These are phyloP conservation scores for Eudemis profundana DNA, from an alignment of 2,888 invertebrate genomes.

Conservation along the genomic window DNA sequence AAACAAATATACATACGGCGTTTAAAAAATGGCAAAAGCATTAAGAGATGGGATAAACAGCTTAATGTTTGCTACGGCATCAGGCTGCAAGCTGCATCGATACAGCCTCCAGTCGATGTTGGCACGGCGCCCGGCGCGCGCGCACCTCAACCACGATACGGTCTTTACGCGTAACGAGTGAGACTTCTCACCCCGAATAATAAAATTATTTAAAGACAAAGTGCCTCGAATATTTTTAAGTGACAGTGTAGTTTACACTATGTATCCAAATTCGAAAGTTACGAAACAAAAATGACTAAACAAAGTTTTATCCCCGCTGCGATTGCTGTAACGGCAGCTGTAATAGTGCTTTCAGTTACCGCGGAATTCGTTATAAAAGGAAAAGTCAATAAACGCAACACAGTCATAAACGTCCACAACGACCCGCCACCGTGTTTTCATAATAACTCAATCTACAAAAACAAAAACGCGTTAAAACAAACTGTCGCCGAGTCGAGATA, in stretches of 20 bases:
- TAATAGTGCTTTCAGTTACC: constrained; percentile 50
- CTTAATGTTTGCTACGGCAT: constrained; percentile 75
- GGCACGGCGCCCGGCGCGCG: constrained; percentile 76
- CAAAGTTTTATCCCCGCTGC: constrained; percentile 44
- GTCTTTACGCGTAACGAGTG: constrained; percentile 17
- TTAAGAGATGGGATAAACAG: constrained; percentile 69
- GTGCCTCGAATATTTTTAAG: neutral
- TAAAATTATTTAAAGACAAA: neutral
- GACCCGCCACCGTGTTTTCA: constrained; percentile 69
- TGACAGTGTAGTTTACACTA: constrained; percentile 23
- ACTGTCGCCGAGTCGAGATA: constrained; percentile 75
- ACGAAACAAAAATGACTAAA: constrained; percentile 64
- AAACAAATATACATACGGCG: too few species aligned
- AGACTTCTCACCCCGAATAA: neutral
- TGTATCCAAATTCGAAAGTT: constrained; percentile 38
- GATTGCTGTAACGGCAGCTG: constrained; percentile 20
- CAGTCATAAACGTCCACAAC: constrained; percentile 74
- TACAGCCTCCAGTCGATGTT: constrained; percentile 80
- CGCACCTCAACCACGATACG: constrained; percentile 54
- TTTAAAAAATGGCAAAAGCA: constrained; percentile 52
- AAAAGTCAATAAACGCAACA: constrained; percentile 78
- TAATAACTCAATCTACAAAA: constrained; percentile 75
- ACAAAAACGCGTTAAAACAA: constrained; percentile 72
- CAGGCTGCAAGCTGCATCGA: constrained; percentile 76
- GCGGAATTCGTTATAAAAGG: constrained; percentile 74